These are phyloP conservation scores for Potamilus streckersoni DNA, from an alignment of 1,140 invertebrate species.

Conservation along the genomic window DNA sequence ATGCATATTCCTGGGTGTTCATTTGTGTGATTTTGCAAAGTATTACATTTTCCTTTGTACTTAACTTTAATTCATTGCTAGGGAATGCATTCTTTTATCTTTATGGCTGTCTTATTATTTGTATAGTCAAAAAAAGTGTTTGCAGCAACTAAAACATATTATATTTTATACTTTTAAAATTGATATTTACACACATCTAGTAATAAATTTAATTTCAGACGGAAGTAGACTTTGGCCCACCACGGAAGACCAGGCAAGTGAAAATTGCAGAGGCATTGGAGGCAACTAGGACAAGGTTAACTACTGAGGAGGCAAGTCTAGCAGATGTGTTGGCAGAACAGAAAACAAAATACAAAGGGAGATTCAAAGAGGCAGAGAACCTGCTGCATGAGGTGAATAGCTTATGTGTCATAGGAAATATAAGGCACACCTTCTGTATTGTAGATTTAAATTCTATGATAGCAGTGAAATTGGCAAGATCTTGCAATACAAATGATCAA, in stretches of 20 bases:
- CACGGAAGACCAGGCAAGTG: constrained; percentile 45
- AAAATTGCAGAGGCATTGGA: constrained; percentile 50
- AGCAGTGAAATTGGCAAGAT: neutral
- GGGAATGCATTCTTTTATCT: no score
- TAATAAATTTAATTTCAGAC: no score
- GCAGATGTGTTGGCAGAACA: constrained; percentile 41
- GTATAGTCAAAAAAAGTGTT: no score
- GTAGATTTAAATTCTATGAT: neutral
- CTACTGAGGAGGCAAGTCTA: constrained; percentile 57
- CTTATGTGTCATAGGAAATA: neutral
- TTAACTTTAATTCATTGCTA: no score
- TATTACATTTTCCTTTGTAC: no score
- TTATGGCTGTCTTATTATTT: no score
- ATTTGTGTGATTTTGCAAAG: no score
- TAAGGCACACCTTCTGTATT: no score
- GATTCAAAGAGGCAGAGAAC: constrained; percentile 53
- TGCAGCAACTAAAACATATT: no score
- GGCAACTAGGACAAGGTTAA: constrained; percentile 41
- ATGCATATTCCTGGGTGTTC: no score
- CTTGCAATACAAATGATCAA: neutral
- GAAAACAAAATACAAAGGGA: constrained; percentile 32
- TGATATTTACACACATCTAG: no score
- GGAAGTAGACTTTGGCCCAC: neutral
- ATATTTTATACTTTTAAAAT: no score
- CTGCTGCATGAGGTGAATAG: constrained; percentile 52